Base-by-base conservation (phyloP, 2,113 vertebrate species). In the Cyprinodon tularosa region DNA sequence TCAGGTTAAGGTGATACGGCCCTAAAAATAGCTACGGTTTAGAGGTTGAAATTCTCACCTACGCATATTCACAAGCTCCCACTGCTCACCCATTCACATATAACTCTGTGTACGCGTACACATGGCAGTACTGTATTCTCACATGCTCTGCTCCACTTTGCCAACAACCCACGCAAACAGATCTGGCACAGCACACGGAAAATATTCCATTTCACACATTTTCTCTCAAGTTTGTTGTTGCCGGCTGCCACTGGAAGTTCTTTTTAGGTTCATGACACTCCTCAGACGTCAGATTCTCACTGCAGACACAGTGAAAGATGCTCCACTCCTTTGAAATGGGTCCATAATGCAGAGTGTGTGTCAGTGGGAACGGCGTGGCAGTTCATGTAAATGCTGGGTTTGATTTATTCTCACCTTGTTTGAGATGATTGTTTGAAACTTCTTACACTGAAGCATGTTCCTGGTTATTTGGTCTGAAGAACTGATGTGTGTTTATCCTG, bases 21-120 rank as follows among this genome's bases (percentile, higher is more conserved):
- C 87, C 90, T 91, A 92, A 87, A 93, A 87, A 92, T 91, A 93
- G 88, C 83, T 90, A 82, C 85, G 85, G 89, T 90, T 89, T 74
- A 36, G 84, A 84, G 73, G 79, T 80, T 86, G 80, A 87, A 83
- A 72, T 81, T 87, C 82, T 84, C 76, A 82, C 88, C 85, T 64
- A 80, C 84, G 36, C 87, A 74, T 78, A 57, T 75, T 83, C 77
- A 85, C 78, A 68, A 63, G 42, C 89, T 80, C 71, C 72, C 60
- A n/a, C 80, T 72, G 12, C 62, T 66, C 53, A 72, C 78, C 14
- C 66, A 65, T 73, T 39, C 71, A 42, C 71, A 40, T 29, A 20
- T 45, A 29, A 36, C 40, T 65, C 10, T 11, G 50, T 20, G 69
- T 71, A 73, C 71, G 68, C 73, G 60, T 38, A 72, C 68, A 68